A percentile compares a stretch with the other conserved stretches of the same genome.
phyloP scores from a whole-genome alignment of 2,113 vertebrate species.

The Cephalophus harveyi region DNA sequence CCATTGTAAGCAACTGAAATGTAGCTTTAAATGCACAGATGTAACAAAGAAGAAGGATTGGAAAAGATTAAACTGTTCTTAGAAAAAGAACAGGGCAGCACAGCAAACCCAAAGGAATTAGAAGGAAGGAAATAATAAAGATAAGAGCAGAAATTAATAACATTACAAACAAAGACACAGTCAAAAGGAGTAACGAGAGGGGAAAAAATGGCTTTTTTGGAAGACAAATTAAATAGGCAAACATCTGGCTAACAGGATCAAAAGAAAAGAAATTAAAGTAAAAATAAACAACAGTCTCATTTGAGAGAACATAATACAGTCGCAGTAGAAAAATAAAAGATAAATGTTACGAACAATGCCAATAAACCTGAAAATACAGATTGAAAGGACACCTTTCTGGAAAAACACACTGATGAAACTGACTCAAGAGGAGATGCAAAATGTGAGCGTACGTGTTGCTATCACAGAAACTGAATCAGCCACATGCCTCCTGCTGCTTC shows the following conservation, averaged over 20 bases:
- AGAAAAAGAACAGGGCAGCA: not conserved
- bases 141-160: conserved; percentile 1
- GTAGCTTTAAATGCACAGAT: not conserved
- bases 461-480: not conserved
- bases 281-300: not conserved
- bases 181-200: not conserved
- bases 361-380: conserved; percentile 2
- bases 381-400: not conserved
- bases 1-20: not conserved
- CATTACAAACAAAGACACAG: not conserved
- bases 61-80: not conserved
- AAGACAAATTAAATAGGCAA: not conserved
- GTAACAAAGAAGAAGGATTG: not conserved
- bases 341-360: not conserved
- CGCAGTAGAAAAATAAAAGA: not conserved
- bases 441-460: not conserved
- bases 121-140: conserved; percentile 34
- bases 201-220: not conserved
- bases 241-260: not conserved
- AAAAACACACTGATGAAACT: not conserved
- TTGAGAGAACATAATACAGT: not conserved
- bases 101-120: not conserved
- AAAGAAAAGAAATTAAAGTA: conserved; percentile 20
- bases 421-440: conserved; percentile 19
- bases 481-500: not conserved